Evolutionary conservation across 2,797 vertebrate genomes (phyloP).

Genomic region (Silurus aristotelis): DNA sequence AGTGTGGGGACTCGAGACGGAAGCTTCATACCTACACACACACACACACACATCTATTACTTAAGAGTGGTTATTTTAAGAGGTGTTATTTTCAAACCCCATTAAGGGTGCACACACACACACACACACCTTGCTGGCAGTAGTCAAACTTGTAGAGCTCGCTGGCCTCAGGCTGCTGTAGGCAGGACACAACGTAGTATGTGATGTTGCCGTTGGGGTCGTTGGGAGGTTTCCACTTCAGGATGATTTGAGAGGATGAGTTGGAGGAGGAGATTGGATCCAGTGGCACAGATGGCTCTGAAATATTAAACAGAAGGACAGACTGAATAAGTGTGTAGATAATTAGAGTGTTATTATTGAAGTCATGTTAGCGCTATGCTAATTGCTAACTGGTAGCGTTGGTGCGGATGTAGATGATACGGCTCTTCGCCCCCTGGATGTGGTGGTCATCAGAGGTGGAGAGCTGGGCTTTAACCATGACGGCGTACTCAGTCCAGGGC

Average conservation of each 20-base stretch:
- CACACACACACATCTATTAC: not conserved
- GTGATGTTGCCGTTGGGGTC: slow-evolving; percentile 97
- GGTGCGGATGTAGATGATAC: slow-evolving; percentile 94
- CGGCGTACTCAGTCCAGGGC: slow-evolving; percentile 96
- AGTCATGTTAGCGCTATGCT: not conserved
- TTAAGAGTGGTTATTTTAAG: too few relatives aligned
- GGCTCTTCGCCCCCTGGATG: slow-evolving; percentile 92
- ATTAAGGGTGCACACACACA: not conserved
- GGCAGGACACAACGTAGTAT: slow-evolving; percentile 92
- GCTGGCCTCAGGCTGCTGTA: slow-evolving; percentile 87
- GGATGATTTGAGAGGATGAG: slow-evolving; percentile 92
- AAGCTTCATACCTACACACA: slow-evolving; percentile 84
- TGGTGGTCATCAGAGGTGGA: slow-evolving; percentile 90
- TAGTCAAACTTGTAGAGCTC: slow-evolving; percentile 96
- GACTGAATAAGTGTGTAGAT: not conserved
- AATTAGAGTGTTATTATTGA: not conserved
- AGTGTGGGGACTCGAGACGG: slow-evolving; percentile 83
- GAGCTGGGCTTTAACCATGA: slow-evolving; percentile 95
- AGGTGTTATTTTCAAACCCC: not conserved
- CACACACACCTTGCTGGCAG: slow-evolving; percentile 88
- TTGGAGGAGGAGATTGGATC: slow-evolving; percentile 95
- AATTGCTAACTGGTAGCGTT: slow-evolving; percentile 83
- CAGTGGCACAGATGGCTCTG: slow-evolving; percentile 91
- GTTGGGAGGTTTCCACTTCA: slow-evolving; percentile 95
- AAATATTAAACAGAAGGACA: not conserved